Percentiles rank a stretch among this genome's conserved stretches.
phyloP scores from a whole-genome alignment of 2,113 vertebrate species.

The Sciurus niger region DNA sequence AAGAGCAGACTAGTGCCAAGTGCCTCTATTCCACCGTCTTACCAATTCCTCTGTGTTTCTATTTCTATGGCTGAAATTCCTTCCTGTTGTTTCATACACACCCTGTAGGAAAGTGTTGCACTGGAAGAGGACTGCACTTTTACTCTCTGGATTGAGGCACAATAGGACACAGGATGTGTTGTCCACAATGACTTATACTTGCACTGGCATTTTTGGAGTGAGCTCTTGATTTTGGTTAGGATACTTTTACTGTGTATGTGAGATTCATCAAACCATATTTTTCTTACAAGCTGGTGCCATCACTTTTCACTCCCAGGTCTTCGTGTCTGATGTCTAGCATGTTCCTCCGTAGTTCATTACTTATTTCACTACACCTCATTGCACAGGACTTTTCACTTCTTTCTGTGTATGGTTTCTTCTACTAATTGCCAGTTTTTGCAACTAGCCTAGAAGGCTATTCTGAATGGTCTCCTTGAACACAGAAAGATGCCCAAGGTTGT shows the following conservation, averaged over 20 bases:
- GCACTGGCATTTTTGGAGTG: not conserved
- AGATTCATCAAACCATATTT: not conserved
- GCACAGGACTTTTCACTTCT: not conserved
- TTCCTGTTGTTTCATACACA: not conserved
- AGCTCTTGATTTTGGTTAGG: not conserved
- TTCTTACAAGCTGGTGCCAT: not conserved
- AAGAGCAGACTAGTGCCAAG: too few relatives aligned
- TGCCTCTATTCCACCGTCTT: too few relatives aligned
- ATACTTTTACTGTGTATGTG: not conserved
- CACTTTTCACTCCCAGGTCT: too few relatives aligned
- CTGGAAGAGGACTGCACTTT: not conserved
- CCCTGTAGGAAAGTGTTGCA: not conserved
- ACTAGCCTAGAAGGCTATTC: not conserved
- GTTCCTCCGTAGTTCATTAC: not conserved
- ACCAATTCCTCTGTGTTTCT: not conserved
- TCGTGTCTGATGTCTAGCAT: rapidly evolving
- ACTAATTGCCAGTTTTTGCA: not conserved
- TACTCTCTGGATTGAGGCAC: not conserved
- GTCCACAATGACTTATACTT: not conserved
- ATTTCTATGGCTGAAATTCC: not conserved
- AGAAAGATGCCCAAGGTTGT: not conserved
- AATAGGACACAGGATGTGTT: too few relatives aligned
- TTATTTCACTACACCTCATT: not conserved
- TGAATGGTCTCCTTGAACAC: not conserved
- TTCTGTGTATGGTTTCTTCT: not conserved